Evolutionary conservation across 2,797 vertebrate genomes (phyloP).

Genomic region (Malurus splendens): DNA sequence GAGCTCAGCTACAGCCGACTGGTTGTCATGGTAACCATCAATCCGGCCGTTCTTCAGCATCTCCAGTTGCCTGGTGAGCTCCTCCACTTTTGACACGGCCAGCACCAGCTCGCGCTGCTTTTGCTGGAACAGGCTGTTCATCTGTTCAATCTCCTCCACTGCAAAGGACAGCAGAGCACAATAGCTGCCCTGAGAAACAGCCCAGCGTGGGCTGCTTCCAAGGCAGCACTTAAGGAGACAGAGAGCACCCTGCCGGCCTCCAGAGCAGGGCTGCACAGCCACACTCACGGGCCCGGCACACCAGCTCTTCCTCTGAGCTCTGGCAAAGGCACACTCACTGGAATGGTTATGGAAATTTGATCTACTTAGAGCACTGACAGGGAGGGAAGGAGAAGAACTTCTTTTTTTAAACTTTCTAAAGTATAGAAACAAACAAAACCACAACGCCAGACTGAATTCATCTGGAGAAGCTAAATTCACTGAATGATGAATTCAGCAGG

Average conservation of each 20-base stretch:
- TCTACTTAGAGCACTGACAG: neutral
- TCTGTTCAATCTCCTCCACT: conserved; percentile 97
- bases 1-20: conserved; percentile 83
- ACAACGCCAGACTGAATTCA: neutral
- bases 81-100: conserved; percentile 87
- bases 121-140: conserved; percentile 91
- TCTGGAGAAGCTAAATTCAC: neutral
- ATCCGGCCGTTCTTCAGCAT: conserved; percentile 81
- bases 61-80: conserved; percentile 89
- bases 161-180: conserved; percentile 35
- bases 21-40: conserved; percentile 83
- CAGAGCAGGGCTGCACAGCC: neutral
- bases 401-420: neutral
- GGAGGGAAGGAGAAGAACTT: neutral
- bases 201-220: conserved; percentile 31
- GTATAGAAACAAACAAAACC: conserved; percentile 4
- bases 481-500: neutral
- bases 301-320: neutral
- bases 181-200: conserved; percentile 47
- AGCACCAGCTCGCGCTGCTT: conserved; percentile 91
- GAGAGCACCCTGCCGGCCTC: neutral
- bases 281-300: neutral
- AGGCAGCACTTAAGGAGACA: conserved; percentile 20
- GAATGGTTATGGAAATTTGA: neutral
- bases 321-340: neutral